Evolutionary conservation across 53 echinoderm and acorn worm species (phyloP).

Genomic region (Zoroaster sp.): DNA sequence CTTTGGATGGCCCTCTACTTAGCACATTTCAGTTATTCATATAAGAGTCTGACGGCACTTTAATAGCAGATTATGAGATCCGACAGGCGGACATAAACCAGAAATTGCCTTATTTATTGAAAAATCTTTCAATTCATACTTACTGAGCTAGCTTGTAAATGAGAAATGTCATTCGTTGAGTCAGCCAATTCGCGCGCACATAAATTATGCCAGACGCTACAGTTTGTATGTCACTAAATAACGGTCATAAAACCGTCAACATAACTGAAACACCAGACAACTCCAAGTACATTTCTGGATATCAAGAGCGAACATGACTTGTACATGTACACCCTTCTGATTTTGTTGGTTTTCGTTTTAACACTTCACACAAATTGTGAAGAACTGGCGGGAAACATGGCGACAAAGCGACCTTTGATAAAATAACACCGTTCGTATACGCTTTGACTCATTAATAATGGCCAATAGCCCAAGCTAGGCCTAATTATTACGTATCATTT

Average conservation of each 20-base stretch:
- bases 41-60: no score
- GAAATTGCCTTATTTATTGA: not conserved
- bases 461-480: not conserved
- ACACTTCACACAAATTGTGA: not conserved
- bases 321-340: not conserved
- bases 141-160: not conserved
- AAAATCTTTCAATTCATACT: not conserved
- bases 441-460: not conserved
- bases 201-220: not conserved
- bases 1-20: no score
- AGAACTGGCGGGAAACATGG: not conserved
- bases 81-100: not conserved
- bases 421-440: not conserved
- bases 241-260: conserved; percentile 27
- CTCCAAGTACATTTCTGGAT: not conserved
- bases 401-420: not conserved
- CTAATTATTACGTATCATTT: not conserved
- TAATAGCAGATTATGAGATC: no score
- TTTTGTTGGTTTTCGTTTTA: not conserved
- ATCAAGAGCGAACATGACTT: not conserved
- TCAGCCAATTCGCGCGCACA: not conserved
- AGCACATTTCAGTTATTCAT: no score
- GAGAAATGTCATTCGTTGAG: conserved; percentile 17
- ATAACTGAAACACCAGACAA: not conserved
- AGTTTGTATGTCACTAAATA: not conserved